Percentiles rank a stretch among this genome's conserved stretches.
Evolutionary conservation across 2,797 vertebrate genomes (phyloP).

Genomic region (Coranthus polyacanthus): DNA sequence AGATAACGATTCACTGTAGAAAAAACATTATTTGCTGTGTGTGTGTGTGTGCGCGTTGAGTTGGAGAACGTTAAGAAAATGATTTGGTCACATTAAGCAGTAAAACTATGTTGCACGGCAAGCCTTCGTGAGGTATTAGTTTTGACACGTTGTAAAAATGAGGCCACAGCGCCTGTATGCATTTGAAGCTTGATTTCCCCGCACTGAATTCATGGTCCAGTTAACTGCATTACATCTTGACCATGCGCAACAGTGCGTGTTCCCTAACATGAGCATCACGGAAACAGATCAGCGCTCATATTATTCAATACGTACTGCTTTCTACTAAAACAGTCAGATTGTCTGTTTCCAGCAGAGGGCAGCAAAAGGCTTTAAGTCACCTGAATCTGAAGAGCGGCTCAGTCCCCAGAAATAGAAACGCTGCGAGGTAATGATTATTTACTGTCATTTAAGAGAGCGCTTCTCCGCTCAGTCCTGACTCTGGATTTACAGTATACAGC

Average conservation of each 20-base stretch:
- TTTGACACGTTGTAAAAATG: too few relatives aligned
- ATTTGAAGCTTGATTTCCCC: neutral
- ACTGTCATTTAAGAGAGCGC: constrained; percentile 14
- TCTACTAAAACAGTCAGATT: fast-evolving
- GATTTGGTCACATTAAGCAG: neutral
- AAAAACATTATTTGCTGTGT: too few relatives aligned
- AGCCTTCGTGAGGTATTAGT: neutral
- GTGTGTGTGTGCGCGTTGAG: too few relatives aligned
- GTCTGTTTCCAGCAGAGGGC: constrained; percentile 74
- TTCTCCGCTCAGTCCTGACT: constrained; percentile 13
- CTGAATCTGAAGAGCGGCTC: constrained; percentile 60
- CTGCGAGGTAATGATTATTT: constrained; percentile 54
- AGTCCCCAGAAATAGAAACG: constrained; percentile 72
- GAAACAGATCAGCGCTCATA: neutral
- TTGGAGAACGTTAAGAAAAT: too few relatives aligned
- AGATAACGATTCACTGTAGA: too few relatives aligned
- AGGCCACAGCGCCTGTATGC: neutral
- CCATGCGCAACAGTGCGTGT: neutral
- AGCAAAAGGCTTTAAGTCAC: constrained; percentile 66
- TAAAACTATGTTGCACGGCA: neutral
- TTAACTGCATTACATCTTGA: constrained; percentile 27
- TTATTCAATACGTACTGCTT: neutral
- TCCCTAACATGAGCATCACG: neutral
- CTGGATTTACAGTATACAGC: constrained; percentile 19
- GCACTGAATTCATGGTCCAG: constrained; percentile 21